A percentile compares a stretch with the other conserved stretches of the same genome.
phyloP scores from a whole-genome alignment of 1,140 invertebrate species.

The Anagrus nilaparvatae region DNA sequence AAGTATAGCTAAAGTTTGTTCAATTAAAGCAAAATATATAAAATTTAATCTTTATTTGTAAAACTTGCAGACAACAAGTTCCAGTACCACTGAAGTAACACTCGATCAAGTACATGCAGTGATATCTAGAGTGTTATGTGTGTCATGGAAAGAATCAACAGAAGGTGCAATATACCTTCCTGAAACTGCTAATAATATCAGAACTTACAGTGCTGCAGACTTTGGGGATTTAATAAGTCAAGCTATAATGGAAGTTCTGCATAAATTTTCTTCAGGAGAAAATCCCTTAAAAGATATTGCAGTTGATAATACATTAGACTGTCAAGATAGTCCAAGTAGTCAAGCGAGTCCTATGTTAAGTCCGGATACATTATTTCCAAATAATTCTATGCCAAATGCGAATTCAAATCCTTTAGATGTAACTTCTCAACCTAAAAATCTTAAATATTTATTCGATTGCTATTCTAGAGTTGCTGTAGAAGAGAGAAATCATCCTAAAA shows the following conservation, averaged over 20 bases:
- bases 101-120: constrained; percentile 52
- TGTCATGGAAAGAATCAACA: constrained; percentile 52
- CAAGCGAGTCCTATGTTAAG: constrained; percentile 30
- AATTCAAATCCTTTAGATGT: constrained; percentile 18
- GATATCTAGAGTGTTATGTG: constrained; percentile 52
- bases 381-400: constrained; percentile 19
- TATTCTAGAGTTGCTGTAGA: constrained; percentile 58
- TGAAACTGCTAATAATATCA: constrained; percentile 45
- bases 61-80: constrained; percentile 38
- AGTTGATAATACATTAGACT: constrained; percentile 37
- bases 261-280: constrained; percentile 48
- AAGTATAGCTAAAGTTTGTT: constrained; percentile 15
- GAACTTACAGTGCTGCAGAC: constrained; percentile 35
- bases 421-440: constrained; percentile 37
- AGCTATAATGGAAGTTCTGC: constrained; percentile 58
- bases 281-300: constrained; percentile 51
- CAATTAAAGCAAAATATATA: constrained; percentile 9
- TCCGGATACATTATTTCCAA: constrained; percentile 23
- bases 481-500: constrained; percentile 64
- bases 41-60: constrained; percentile 9
- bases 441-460: constrained; percentile 54
- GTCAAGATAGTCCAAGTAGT: constrained; percentile 36
- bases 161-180: constrained; percentile 54
- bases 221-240: constrained; percentile 49
- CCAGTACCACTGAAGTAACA: constrained; percentile 45